Conservation (phyloP, 2,888 invertebrate genomes). For the Bombylius major region DNA sequence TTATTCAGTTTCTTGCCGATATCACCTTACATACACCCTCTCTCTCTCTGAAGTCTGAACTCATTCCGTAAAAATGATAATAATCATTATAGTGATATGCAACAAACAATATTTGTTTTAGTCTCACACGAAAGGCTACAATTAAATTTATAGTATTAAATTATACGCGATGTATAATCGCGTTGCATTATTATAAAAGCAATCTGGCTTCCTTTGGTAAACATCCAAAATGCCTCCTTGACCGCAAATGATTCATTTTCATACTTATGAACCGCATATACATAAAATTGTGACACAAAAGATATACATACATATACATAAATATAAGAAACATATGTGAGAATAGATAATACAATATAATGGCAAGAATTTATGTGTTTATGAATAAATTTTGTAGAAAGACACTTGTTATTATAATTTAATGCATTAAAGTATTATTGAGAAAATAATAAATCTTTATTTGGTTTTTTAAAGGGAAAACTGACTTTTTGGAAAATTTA, state of each 20-base stretch:
- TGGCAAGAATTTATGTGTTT: background rate
- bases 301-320: too few species aligned
- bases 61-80: too few species aligned
- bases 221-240: slow-evolving; percentile 7
- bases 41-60: too few species aligned
- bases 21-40: too few species aligned
- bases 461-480: too few species aligned
- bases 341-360: background rate
- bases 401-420: background rate
- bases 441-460: too few species aligned
- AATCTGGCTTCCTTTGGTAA: slow-evolving; percentile 6
- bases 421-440: too few species aligned
- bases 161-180: slow-evolving; percentile 5
- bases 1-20: too few species aligned
- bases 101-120: background rate
- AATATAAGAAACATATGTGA: background rate
- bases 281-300: too few species aligned
- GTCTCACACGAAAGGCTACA: slow-evolving; percentile 6
- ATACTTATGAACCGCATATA: background rate
- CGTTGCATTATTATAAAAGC: background rate
- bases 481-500: too few species aligned
- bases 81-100: background rate
- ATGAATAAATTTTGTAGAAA: background rate
- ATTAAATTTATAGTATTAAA: slow-evolving; percentile 7
- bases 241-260: slow-evolving; percentile 7